These are phyloP conservation scores for Theocolax elegans DNA, from an alignment of 1,140 invertebrate genomes.

Conservation along the genomic window DNA sequence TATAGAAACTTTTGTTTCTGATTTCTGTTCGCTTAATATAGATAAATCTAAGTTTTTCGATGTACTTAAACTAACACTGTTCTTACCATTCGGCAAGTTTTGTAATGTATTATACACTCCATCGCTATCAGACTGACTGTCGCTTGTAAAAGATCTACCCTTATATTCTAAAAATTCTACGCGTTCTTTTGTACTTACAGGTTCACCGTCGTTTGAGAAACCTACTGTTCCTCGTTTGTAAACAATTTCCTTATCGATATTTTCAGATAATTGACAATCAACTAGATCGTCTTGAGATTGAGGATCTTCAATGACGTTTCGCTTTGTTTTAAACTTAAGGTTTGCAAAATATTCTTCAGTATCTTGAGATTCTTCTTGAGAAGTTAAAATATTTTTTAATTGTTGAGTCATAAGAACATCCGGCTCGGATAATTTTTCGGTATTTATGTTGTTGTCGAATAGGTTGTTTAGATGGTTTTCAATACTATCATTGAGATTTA, in stretches of 20 bases:
- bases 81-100: not conserved
- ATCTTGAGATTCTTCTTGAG: constrained; percentile 41
- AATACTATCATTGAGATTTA: constrained; percentile 48
- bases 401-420: constrained; percentile 47
- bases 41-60: constrained; percentile 16
- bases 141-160: constrained; percentile 3
- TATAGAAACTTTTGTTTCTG: not conserved
- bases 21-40: not conserved
- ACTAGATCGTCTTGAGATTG: not conserved
- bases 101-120: not conserved
- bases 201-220: not conserved
- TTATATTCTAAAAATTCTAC: not conserved
- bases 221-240: not conserved
- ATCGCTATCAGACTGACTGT: constrained; percentile 8
- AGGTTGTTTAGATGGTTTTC: constrained; percentile 52
- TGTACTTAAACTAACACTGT: constrained; percentile 24
- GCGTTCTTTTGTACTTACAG: not conserved
- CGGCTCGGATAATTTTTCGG: constrained; percentile 15
- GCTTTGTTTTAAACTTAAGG: constrained; percentile 39
- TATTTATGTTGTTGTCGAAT: constrained; percentile 43
- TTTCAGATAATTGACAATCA: not conserved
- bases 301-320: constrained; percentile 39
- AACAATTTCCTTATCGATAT: not conserved
- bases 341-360: constrained; percentile 40
- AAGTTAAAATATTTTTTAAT: constrained; percentile 45